These are phyloP conservation scores for Oreocharis arfaki DNA, from an alignment of 2,113 vertebrate genomes.

Conservation along the genomic window DNA sequence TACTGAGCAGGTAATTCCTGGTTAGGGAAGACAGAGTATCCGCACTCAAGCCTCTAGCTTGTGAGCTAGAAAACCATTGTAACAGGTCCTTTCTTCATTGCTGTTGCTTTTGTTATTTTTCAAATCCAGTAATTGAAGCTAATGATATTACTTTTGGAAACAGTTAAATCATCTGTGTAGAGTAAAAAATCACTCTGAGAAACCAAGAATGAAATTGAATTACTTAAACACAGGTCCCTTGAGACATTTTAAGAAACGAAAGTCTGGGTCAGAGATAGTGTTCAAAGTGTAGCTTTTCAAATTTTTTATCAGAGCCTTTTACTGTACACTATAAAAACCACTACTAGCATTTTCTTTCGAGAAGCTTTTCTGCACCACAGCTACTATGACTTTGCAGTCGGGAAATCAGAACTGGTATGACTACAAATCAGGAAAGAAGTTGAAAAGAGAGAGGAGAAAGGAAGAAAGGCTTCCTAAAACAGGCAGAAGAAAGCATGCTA, in stretches of 20 bases:
- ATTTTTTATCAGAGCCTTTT: not conserved
- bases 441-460: not conserved
- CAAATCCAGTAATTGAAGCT: not conserved
- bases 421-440: not conserved
- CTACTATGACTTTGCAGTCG: not conserved
- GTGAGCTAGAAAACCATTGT: not conserved
- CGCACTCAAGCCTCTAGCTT: not conserved
- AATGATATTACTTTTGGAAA: not conserved
- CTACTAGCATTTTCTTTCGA: slow-evolving; percentile 12
- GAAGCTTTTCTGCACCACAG: not conserved
- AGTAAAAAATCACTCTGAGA: not conserved
- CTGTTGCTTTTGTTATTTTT: not conserved
- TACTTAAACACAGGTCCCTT: not conserved
- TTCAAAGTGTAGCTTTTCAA: not conserved
- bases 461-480: not conserved
- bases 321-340: not conserved
- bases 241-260: not conserved
- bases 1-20: not conserved
- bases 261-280: not conserved
- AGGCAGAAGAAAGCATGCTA: not conserved
- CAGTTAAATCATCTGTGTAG: not conserved
- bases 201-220: not conserved
- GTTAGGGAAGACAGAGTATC: not conserved
- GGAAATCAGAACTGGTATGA: not conserved
- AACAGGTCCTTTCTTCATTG: not conserved